These are phyloP conservation scores for Scaptomyza caliginosa DNA, from an alignment of 2,888 invertebrate genomes.

Conservation along the genomic window DNA sequence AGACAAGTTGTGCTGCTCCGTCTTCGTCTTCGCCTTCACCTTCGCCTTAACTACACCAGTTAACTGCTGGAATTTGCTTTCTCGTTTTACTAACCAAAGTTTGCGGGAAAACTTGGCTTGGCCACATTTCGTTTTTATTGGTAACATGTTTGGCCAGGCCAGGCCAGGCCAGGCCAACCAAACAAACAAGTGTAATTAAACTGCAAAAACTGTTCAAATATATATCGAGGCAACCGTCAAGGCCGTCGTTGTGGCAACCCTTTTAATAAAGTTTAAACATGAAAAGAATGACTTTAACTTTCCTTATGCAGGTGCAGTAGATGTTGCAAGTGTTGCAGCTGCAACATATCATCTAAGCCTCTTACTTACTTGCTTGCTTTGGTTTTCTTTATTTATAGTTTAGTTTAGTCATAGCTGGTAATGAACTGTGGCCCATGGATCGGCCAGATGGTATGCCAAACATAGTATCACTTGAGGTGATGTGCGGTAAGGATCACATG, in stretches of 20 bases:
- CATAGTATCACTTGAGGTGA: conserved; percentile 95
- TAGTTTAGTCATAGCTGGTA: conserved; percentile 85
- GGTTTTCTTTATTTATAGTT: conserved; percentile 76
- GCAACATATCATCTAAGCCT: too few species aligned
- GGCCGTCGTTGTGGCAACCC: conserved; percentile 31
- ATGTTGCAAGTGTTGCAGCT: too few species aligned
- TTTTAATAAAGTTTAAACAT: background rate
- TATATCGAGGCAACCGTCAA: conserved; percentile 27
- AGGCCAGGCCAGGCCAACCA: conserved; percentile 25
- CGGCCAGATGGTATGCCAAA: conserved; percentile 95
- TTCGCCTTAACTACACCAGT: conserved; percentile 11
- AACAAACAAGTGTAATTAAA: conserved; percentile 43
- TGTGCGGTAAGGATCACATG: conserved; percentile 98
- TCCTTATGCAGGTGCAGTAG: too few species aligned
- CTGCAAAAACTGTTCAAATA: conserved; percentile 14
- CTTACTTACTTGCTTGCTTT: too few species aligned
- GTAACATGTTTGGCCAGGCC: conserved; percentile 65
- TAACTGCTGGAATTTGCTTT: conserved; percentile 72
- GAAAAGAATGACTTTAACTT: too few species aligned
- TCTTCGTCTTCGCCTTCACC: background rate
- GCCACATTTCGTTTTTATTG: conserved; percentile 74
- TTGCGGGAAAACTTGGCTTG: conserved; percentile 37
- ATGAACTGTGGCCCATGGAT: conserved; percentile 95
- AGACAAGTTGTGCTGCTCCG: conserved; percentile 25
- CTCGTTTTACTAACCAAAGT: conserved; percentile 40